Base-by-base conservation (phyloP, 2,888 invertebrate species). In the Anarsia innoxiella region DNA sequence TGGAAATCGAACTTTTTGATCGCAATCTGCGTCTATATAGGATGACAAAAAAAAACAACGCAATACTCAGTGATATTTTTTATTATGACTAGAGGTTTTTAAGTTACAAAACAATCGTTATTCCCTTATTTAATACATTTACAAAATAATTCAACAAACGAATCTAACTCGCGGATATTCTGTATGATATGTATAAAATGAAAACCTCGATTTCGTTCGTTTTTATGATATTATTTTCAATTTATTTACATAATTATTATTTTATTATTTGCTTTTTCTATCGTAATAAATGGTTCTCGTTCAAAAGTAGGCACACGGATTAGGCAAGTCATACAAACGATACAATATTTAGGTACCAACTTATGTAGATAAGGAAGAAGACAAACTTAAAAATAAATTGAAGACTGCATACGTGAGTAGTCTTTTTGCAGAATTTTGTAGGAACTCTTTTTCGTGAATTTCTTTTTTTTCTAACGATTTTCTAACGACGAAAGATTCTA, bases 81-180 rank as follows among this genome's bases (percentile, higher is more conserved):
- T 88, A 88, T 88, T 88, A 86, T 89, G 89, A 89, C 89, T 89
- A 89, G 89, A 89, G 87, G 88, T 88, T 85, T 88, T 87, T 86
- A 86, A 87, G 73, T 88, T 88, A 88, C 87, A 89, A 88, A 88
- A 82, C 71, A 78, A 79, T 68, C 59, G 59, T 64, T 68, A 58
- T 68, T 67, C 56, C 57, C 63, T 69, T 69, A 60, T 54, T 36
- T 34, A 36, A 49, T 59, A 59, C 46, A 59, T 58, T 69, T 61
- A 72, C 74, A 79, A 76, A 77, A 79, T 74, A 72, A 73, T 57
- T 60, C 50, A 65, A 75, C 62, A 65, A 67, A 67, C 60, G 44
- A 49, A 58, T 56, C 50, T 53, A 54, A 51, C 59, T 69, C 53
- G 62, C 53, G 55, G 70, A 71, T 73, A 73, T 72, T 70, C 65